These are phyloP conservation scores for Cynodonichthys magdalenae DNA, from an alignment of 2,797 vertebrate genomes.

Conservation along the genomic window DNA sequence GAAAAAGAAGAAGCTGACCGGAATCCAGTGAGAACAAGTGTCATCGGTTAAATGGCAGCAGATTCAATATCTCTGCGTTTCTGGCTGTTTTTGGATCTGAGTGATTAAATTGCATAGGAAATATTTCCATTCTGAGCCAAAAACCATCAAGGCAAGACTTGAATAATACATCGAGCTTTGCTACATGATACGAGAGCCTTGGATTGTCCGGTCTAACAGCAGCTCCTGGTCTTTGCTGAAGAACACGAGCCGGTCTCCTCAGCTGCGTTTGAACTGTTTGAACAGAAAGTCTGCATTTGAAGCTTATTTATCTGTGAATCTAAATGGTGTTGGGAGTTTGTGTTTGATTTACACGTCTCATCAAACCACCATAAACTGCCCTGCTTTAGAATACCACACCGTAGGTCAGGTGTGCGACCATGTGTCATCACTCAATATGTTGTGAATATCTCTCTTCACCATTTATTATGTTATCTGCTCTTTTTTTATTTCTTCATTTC, in stretches of 20 bases:
- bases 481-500: neutral
- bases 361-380: slow-evolving; percentile 73
- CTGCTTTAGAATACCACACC: slow-evolving; percentile 70
- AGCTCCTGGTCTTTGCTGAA: slow-evolving; percentile 29
- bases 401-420: slow-evolving; percentile 61
- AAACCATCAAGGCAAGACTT: slow-evolving; percentile 55
- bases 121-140: slow-evolving; percentile 67
- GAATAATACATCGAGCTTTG: slow-evolving; percentile 71
- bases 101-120: slow-evolving; percentile 72
- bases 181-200: slow-evolving; percentile 60
- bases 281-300: slow-evolving; percentile 65
- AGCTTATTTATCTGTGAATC: slow-evolving; percentile 77
- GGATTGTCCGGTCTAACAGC: slow-evolving; percentile 44
- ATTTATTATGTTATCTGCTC: no score
- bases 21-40: slow-evolving; percentile 41
- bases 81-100: slow-evolving; percentile 61
- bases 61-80: slow-evolving; percentile 63
- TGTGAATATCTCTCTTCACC: no score
- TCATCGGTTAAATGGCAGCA: slow-evolving; percentile 41
- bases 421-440: neutral
- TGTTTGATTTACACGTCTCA: slow-evolving; percentile 67
- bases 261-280: slow-evolving; percentile 21
- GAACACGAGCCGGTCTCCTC: neutral
- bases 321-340: slow-evolving; percentile 58
- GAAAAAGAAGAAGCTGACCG: slow-evolving; percentile 20